phyloP scores from a whole-genome alignment of 2,888 invertebrate genomes.

The Nephrocerus scutellatus region DNA sequence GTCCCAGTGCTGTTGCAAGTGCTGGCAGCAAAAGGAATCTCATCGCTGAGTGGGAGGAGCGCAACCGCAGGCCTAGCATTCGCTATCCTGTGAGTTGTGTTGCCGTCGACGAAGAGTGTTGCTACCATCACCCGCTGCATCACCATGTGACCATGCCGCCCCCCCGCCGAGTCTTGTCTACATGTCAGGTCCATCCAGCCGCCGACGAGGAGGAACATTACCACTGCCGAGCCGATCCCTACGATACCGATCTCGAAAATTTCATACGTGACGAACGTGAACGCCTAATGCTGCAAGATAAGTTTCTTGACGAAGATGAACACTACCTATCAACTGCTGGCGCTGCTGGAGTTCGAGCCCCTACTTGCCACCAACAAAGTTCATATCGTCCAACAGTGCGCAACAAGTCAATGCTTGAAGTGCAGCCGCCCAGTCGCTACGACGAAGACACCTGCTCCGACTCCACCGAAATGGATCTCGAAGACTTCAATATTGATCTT shows the following conservation, averaged over 20 bases:
- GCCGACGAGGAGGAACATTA: conserved; percentile 44
- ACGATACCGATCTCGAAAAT: conserved; percentile 43
- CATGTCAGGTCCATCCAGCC: conserved; percentile 39
- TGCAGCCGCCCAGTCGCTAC: conserved; percentile 42
- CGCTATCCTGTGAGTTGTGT: conserved; percentile 32
- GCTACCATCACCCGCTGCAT: conserved; percentile 40
- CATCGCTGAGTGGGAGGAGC: conserved; percentile 41
- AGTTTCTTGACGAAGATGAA: conserved; percentile 45
- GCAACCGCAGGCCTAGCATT: conserved; percentile 25
- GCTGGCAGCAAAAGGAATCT: conserved; percentile 39
- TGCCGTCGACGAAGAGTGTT: conserved; percentile 43
- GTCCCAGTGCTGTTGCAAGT: conserved; percentile 25
- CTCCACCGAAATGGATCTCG: conserved; percentile 46
- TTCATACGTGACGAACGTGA: conserved; percentile 45
- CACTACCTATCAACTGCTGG: conserved; percentile 33
- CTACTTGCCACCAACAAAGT: conserved; percentile 7
- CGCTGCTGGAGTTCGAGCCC: conserved; percentile 18
- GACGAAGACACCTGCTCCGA: conserved; percentile 46
- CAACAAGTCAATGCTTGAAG: conserved; percentile 45
- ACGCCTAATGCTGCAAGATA: conserved; percentile 41
- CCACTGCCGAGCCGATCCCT: conserved; percentile 35
- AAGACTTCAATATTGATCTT: conserved; percentile 47
- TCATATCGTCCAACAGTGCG: conserved; percentile 34
- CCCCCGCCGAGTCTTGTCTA: conserved; percentile 26
- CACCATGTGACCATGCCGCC: conserved; percentile 23